A percentile compares a stretch with the other conserved stretches of the same genome.
Evolutionary conservation across 2,797 vertebrate species (phyloP).

Genomic region (Peromyscus nudipes): DNA sequence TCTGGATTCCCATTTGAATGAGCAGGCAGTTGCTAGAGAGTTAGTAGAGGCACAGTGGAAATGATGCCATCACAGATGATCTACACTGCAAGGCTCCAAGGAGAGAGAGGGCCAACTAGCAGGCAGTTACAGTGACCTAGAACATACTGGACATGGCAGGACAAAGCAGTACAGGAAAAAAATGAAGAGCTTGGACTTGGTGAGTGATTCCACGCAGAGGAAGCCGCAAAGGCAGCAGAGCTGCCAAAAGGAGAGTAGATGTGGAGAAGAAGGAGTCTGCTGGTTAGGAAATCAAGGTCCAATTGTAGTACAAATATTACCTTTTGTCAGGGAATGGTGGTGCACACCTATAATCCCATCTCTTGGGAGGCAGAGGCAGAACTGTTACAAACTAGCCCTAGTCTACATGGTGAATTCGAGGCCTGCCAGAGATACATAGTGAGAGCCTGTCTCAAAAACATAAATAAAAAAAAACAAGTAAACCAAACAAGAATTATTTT

Average conservation of each 20-base stretch:
- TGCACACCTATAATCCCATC: background rate
- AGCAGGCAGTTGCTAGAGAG: slow-evolving; percentile 35
- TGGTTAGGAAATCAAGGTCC: slow-evolving; percentile 14
- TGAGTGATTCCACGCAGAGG: background rate
- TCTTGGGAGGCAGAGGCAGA: background rate
- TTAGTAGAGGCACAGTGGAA: slow-evolving; percentile 55
- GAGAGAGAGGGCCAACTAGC: slow-evolving; percentile 6
- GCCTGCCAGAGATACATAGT: background rate
- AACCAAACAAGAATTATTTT: background rate
- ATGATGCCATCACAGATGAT: slow-evolving; percentile 37
- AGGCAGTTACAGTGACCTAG: slow-evolving; percentile 31
- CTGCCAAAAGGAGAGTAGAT: slow-evolving; percentile 9
- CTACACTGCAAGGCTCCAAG: background rate
- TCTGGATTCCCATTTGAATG: slow-evolving; percentile 61
- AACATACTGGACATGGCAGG: background rate
- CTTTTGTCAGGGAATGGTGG: background rate
- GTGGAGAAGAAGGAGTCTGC: background rate
- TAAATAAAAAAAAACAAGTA: background rate
- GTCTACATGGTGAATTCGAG: background rate
- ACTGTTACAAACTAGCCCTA: background rate
- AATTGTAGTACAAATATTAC: background rate
- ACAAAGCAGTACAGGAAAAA: background rate
- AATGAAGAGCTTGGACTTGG: slow-evolving; percentile 1
- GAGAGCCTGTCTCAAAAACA: background rate
- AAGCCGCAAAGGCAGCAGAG: slow-evolving; percentile 41